Evolutionary conservation across 2,797 vertebrate genomes (phyloP).

Genomic region (Chanos chanos): DNA sequence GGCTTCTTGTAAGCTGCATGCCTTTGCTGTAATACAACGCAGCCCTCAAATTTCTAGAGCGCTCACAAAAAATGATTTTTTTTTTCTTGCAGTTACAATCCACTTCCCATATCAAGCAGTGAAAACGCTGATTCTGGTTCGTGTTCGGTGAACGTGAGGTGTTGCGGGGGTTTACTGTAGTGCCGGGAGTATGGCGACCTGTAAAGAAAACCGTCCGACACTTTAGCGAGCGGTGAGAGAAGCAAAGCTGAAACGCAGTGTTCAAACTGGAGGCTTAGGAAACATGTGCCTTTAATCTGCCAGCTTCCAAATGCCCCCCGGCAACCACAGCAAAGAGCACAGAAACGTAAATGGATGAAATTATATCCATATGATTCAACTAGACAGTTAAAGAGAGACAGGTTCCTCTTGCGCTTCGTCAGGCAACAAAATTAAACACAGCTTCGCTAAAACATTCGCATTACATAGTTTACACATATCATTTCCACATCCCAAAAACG

Average conservation of each 20-base stretch:
- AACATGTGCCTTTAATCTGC: slow-evolving; percentile 83
- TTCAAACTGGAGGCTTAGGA: slow-evolving; percentile 66
- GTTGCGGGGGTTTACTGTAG: slow-evolving; percentile 36
- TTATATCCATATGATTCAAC: slow-evolving; percentile 86
- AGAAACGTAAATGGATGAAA: slow-evolving; percentile 83
- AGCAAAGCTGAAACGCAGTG: slow-evolving; percentile 64
- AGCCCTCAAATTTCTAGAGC: slow-evolving; percentile 46
- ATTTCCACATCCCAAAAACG: slow-evolving; percentile 73
- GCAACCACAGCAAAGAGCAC: slow-evolving; percentile 81
- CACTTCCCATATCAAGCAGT: slow-evolving; percentile 12
- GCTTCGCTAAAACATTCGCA: slow-evolving; percentile 79
- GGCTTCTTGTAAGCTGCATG: slow-evolving; percentile 41
- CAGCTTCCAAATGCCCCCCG: slow-evolving; percentile 80
- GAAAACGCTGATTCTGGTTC: slow-evolving; percentile 23
- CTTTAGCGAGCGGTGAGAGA: slow-evolving; percentile 72
- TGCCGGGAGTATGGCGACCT: slow-evolving; percentile 51
- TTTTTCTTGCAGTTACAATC: slow-evolving; percentile 28
- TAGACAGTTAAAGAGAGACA: slow-evolving; percentile 80
- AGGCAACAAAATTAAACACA: slow-evolving; percentile 80
- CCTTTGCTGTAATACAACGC: slow-evolving; percentile 48
- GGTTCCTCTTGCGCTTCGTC: slow-evolving; percentile 79
- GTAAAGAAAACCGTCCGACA: slow-evolving; percentile 73
- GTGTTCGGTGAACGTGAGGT: slow-evolving; percentile 20
- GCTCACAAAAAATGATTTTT: slow-evolving; percentile 39
- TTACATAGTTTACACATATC: slow-evolving; percentile 84